Evolutionary conservation across 2,888 invertebrate species (phyloP).

Genomic region (Andrena marginata): DNA sequence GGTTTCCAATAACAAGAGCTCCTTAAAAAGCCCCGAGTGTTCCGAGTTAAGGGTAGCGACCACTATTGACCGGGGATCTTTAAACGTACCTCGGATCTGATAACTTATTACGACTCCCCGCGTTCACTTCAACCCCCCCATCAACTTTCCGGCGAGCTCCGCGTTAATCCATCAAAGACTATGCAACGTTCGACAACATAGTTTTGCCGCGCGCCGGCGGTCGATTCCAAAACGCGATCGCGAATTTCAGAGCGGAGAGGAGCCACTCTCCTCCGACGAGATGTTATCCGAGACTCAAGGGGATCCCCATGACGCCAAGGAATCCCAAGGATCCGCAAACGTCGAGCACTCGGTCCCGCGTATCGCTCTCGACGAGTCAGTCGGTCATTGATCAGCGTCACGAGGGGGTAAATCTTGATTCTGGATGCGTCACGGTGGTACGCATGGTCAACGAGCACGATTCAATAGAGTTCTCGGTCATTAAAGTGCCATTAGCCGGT

Average conservation of each 20-base stretch:
- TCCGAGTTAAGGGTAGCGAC: too few species aligned
- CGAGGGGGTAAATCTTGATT: slow-evolving; percentile 62
- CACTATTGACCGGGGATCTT: too few species aligned
- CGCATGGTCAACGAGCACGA: slow-evolving; percentile 58
- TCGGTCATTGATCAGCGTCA: slow-evolving; percentile 60
- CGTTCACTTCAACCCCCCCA: too few species aligned
- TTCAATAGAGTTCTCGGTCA: slow-evolving; percentile 65
- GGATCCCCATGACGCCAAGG: slow-evolving; percentile 50
- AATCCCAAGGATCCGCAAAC: slow-evolving; percentile 54
- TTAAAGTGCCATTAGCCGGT: slow-evolving; percentile 66
- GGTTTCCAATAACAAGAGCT: too few species aligned
- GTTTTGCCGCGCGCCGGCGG: background rate
- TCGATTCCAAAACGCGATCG: slow-evolving; percentile 6
- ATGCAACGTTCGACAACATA: background rate
- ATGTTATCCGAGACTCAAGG: slow-evolving; percentile 37
- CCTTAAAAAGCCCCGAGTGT: too few species aligned
- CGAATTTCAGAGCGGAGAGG: slow-evolving; percentile 9
- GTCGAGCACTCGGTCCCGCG: slow-evolving; percentile 31
- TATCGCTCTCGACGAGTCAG: slow-evolving; percentile 25
- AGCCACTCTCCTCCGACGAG: slow-evolving; percentile 3
- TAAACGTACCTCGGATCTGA: too few species aligned
- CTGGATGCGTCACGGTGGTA: slow-evolving; percentile 55
- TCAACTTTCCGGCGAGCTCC: background rate
- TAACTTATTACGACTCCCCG: too few species aligned
- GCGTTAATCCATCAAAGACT: background rate